phyloP scores from a whole-genome alignment of 2,797 vertebrate species.

The Botia kubotai region DNA sequence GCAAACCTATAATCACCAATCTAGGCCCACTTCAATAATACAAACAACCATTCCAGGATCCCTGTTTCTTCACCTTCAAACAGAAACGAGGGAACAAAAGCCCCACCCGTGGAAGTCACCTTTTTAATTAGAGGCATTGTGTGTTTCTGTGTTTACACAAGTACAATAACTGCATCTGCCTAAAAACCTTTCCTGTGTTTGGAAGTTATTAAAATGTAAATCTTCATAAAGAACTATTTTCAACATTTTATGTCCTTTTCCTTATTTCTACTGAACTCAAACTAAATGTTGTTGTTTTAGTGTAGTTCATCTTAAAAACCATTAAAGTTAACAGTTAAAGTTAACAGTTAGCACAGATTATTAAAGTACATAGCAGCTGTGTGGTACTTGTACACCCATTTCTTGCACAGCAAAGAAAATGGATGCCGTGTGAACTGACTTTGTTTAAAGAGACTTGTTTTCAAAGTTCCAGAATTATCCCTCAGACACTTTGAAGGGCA shows the following conservation, averaged over 20 bases:
- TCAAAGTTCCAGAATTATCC: conserved; percentile 2
- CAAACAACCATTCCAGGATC: conserved; percentile 17
- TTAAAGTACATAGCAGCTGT: background rate
- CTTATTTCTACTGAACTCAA: no score
- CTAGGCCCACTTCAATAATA: conserved; percentile 18
- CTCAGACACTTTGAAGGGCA: conserved; percentile 12
- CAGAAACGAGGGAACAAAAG: background rate
- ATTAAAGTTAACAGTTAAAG: background rate
- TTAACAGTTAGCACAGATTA: background rate
- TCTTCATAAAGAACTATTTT: no score
- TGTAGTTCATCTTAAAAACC: no score
- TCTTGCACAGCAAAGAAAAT: background rate
- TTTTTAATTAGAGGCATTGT: background rate
- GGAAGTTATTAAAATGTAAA: no score
- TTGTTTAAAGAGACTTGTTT: background rate
- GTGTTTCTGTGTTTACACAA: background rate
- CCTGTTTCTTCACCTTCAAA: conserved; percentile 3
- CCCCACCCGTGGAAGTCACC: background rate
- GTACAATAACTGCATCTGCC: background rate
- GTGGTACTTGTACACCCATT: background rate
- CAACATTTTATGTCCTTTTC: no score
- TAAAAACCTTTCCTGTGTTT: no score
- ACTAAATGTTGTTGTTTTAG: no score
- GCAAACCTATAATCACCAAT: conserved; percentile 42
- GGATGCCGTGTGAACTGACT: background rate